Conservation (phyloP, 2,888 invertebrate genomes). For the Ennomos quercinarius region DNA sequence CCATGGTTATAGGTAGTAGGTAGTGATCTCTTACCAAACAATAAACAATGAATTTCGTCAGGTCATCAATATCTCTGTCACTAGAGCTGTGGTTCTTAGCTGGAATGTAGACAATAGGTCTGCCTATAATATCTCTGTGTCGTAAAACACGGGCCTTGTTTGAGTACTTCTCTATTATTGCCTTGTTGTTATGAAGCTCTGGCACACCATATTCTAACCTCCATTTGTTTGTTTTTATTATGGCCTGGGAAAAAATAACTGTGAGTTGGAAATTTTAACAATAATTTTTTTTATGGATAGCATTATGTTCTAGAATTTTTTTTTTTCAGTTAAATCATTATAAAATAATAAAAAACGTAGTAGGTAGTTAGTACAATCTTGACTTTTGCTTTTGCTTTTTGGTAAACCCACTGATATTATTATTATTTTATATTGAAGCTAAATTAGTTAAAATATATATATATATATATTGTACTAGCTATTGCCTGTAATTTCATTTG, state of each 20-base stretch:
- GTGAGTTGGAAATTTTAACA: background rate
- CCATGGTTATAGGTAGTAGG: too few species aligned
- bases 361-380: too few species aligned
- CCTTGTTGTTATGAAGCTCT: conserved; percentile 82
- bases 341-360: too few species aligned
- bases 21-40: conserved; percentile 82
- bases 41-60: conserved; percentile 92
- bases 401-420: too few species aligned
- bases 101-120: conserved; percentile 92
- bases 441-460: too few species aligned
- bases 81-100: conserved; percentile 90
- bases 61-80: conserved; percentile 90
- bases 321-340: too few species aligned
- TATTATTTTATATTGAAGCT: too few species aligned
- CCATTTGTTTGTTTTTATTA: conserved; percentile 93
- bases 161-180: conserved; percentile 84
- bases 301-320: too few species aligned
- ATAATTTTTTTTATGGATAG: too few species aligned
- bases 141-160: conserved; percentile 89
- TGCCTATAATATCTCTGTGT: conserved; percentile 89
- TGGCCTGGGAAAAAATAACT: conserved; percentile 81
- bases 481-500: too few species aligned
- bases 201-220: conserved; percentile 89
- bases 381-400: too few species aligned
- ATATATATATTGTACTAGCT: too few species aligned